These are phyloP conservation scores for Drosophila novamexicana DNA, from an alignment of 1,140 invertebrate species.

Conservation along the genomic window DNA sequence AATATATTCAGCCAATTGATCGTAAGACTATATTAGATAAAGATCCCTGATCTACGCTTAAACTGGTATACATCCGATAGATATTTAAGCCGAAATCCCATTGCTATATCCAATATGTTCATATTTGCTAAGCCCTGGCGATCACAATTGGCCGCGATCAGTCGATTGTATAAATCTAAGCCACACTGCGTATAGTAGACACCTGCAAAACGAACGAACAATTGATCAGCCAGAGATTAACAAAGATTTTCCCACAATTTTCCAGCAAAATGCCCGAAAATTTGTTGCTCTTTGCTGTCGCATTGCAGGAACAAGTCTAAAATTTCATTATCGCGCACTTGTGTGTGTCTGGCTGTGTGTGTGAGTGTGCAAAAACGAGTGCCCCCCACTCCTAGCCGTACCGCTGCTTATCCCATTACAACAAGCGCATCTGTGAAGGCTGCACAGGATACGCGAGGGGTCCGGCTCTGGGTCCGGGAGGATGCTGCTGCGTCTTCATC, in stretches of 20 bases:
- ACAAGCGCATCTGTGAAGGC: slow-evolving; percentile 53
- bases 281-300: slow-evolving; percentile 33
- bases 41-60: too few relatives aligned
- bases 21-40: too few relatives aligned
- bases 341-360: neutral
- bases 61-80: neutral
- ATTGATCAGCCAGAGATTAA: slow-evolving; percentile 73
- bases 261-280: slow-evolving; percentile 47
- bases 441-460: slow-evolving; percentile 27
- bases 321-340: slow-evolving; percentile 72
- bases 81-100: neutral
- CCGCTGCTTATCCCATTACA: slow-evolving; percentile 76
- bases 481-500: neutral
- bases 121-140: slow-evolving; percentile 1
- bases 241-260: slow-evolving; percentile 79
- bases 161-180: slow-evolving; percentile 57
- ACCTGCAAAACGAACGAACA: slow-evolving; percentile 71
- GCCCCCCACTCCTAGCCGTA: slow-evolving; percentile 11
- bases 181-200: slow-evolving; percentile 37
- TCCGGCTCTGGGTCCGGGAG: slow-evolving; percentile 3
- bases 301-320: slow-evolving; percentile 67
- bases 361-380: slow-evolving; percentile 30
- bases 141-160: slow-evolving; percentile 26
- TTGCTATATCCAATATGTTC: slow-evolving; percentile 12
- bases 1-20: too few relatives aligned